Evolutionary conservation across 1,140 invertebrate genomes (phyloP).

Genomic region (Manduca sexta): DNA sequence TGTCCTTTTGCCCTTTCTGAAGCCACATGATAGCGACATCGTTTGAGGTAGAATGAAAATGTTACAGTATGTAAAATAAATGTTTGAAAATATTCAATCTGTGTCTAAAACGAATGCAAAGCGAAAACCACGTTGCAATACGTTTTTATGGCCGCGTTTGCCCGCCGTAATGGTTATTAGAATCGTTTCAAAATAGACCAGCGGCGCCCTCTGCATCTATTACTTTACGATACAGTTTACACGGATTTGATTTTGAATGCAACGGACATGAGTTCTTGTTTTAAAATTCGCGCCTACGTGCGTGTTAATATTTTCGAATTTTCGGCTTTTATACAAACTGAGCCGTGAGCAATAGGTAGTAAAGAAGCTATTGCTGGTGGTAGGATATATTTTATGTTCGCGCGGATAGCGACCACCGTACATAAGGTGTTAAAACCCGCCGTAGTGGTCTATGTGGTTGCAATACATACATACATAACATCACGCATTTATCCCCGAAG

Average conservation of each 20-base stretch:
- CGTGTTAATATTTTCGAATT: no score
- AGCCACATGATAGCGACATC: conserved; percentile 24
- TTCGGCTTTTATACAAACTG: no score
- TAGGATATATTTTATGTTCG: no score
- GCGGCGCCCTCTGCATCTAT: conserved; percentile 31
- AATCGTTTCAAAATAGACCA: conserved; percentile 30
- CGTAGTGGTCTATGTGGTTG: no score
- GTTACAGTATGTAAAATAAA: conserved; percentile 7
- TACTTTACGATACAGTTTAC: conserved; percentile 8
- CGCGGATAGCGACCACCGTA: no score
- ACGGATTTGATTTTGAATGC: conserved; percentile 14
- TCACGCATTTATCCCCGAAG: no score
- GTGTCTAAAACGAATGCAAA: conserved; percentile 32
- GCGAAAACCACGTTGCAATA: conserved; percentile 37
- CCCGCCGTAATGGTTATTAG: conserved; percentile 43
- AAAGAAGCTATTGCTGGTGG: no score
- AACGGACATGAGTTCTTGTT: no score
- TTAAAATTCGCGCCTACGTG: no score
- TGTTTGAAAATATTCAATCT: conserved; percentile 9
- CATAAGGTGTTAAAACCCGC: no score
- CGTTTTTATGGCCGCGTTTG: conserved; percentile 42
- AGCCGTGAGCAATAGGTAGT: no score
- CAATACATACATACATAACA: no score
- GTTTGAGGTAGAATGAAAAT: not conserved
- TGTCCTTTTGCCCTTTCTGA: conserved; percentile 21